Evolutionary conservation across 2,113 vertebrate species (phyloP).

Genomic region (Bos indicus): DNA sequence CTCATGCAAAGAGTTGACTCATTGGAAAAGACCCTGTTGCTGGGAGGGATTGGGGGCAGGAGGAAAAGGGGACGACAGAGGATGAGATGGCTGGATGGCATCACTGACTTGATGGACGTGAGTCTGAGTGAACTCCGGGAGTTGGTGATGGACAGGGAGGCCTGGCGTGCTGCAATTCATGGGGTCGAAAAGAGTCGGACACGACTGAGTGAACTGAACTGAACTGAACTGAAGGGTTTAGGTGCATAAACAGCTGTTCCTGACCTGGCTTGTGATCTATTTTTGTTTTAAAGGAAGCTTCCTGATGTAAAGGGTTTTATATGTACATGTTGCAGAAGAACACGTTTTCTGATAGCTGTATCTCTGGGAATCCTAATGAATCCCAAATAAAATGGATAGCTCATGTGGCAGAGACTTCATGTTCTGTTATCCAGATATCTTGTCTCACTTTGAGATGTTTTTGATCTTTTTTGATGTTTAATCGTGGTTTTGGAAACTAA

Average conservation of each 20-base stretch:
- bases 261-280: background rate
- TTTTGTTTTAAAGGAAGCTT: conserved; percentile 27
- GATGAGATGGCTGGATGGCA: too few relatives aligned
- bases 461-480: background rate
- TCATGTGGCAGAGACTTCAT: background rate
- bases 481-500: conserved; percentile 9
- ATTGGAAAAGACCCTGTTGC: too few relatives aligned
- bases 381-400: background rate
- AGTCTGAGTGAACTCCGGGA: accelerated
- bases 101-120: accelerated
- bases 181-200: too few relatives aligned
- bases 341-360: background rate
- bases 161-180: accelerated
- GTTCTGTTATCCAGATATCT: background rate
- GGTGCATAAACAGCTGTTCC: background rate
- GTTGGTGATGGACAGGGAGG: too few relatives aligned
- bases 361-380: background rate
- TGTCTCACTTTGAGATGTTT: conserved; percentile 19
- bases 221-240: background rate
- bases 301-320: background rate
- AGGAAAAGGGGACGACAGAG: too few relatives aligned
- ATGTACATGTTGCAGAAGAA: background rate
- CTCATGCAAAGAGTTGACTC: too few relatives aligned
- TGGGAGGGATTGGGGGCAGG: too few relatives aligned
- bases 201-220: too few relatives aligned